Percentiles rank a stretch among this genome's conserved stretches.
These are phyloP conservation scores for Pachyseris speciosa DNA, from an alignment of 64 coral and sea anemone genomes.

Conservation along the genomic window DNA sequence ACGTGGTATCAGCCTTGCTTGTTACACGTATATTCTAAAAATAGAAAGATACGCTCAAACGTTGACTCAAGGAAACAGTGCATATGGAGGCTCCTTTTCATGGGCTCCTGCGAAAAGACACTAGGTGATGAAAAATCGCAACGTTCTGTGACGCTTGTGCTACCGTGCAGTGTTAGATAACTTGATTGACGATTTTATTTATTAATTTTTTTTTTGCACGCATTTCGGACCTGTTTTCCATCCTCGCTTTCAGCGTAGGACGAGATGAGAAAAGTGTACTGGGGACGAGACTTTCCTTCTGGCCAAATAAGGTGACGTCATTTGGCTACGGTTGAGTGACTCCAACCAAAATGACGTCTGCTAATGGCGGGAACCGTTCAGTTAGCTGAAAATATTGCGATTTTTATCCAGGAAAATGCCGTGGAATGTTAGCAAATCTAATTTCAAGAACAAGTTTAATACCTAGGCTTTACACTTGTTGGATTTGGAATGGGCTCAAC, in stretches of 20 bases:
- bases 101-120: no score
- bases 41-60: no score
- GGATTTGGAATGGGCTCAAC: conserved; percentile 70
- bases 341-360: conserved; percentile 56
- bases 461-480: conserved; percentile 9
- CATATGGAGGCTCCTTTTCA: no score
- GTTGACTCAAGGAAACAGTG: no score
- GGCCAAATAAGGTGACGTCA: conserved; percentile 53
- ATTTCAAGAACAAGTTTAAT: conserved; percentile 12
- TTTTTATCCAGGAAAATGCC: conserved; percentile 13
- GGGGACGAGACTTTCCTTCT: background rate
- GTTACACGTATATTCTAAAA: no score
- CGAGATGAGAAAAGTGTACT: background rate
- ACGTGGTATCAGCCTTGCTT: no score
- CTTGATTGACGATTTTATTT: no score
- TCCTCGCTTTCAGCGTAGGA: background rate
- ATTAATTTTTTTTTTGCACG: no score
- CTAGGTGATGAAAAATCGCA: no score
- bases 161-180: no score
- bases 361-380: conserved; percentile 69
- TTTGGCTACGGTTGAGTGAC: conserved; percentile 53
- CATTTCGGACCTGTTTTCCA: background rate
- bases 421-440: background rate
- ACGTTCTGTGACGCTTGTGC: no score
- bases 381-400: conserved; percentile 42